Evolutionary conservation across 2,888 invertebrate genomes (phyloP).

Genomic region (Nephrocerus scutellatus): DNA sequence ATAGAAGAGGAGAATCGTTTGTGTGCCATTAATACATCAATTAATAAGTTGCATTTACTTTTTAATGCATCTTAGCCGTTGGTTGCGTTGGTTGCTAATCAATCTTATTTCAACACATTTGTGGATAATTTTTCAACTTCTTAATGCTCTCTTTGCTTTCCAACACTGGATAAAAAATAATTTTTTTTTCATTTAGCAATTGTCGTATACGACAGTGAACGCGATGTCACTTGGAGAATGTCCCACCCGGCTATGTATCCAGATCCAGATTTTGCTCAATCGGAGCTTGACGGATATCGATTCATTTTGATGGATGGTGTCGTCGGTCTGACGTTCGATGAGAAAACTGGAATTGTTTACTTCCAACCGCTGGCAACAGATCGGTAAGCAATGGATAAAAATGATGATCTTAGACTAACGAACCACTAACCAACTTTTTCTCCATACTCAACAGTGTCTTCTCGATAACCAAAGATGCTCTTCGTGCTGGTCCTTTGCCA

Average conservation of each 20-base stretch:
- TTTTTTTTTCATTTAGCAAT: constrained; percentile 29
- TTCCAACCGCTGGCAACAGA: constrained; percentile 65
- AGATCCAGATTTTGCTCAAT: constrained; percentile 70
- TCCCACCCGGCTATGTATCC: constrained; percentile 80
- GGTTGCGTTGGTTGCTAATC: no score
- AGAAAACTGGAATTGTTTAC: constrained; percentile 52
- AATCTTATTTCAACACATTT: no score
- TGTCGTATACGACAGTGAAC: constrained; percentile 55
- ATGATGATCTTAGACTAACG: no score
- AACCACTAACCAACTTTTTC: no score
- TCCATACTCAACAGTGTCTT: constrained; percentile 55
- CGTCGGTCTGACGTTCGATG: constrained; percentile 59
- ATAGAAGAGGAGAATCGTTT: no score
- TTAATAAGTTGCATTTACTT: no score
- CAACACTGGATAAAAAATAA: no score
- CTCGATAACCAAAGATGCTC: constrained; percentile 66
- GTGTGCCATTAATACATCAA: no score
- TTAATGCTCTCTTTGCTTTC: no score
- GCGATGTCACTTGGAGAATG: constrained; percentile 73
- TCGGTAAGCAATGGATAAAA: constrained; percentile 48
- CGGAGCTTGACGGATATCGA: constrained; percentile 59
- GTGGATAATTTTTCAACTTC: no score
- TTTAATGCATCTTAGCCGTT: no score
- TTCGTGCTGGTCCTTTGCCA: constrained; percentile 65
- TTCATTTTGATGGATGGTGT: constrained; percentile 65